Percentiles rank a stretch among this genome's conserved stretches.
These are phyloP conservation scores for Xenus cinereus DNA, from an alignment of 2,113 vertebrate species.

Conservation along the genomic window DNA sequence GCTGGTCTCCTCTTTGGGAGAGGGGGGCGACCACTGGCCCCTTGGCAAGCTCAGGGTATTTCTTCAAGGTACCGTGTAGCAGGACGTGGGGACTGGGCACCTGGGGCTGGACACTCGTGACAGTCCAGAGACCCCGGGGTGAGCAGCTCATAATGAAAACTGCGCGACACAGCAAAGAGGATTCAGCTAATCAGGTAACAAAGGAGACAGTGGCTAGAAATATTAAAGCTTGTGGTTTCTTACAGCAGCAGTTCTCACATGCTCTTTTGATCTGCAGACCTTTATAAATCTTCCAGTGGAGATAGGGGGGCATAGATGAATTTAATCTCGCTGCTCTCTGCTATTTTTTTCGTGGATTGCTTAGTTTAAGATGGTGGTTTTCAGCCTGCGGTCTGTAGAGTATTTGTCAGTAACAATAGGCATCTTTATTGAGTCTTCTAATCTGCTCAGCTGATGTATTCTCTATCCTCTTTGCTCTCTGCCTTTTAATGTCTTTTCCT, in stretches of 20 bases:
- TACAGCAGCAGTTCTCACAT: neutral
- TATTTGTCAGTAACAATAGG: slow-evolving; percentile 22
- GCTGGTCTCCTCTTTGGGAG: neutral
- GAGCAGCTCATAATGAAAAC: neutral
- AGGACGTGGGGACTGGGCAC: neutral
- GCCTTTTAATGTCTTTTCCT: neutral
- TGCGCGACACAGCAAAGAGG: neutral
- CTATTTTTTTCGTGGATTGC: neutral
- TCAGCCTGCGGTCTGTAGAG: neutral
- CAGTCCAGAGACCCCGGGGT: neutral
- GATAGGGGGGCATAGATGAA: neutral
- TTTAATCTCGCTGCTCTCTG: neutral
- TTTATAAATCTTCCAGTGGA: neutral
- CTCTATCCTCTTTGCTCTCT: slow-evolving; percentile 16
- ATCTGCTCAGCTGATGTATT: neutral
- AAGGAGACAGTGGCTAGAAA: neutral
- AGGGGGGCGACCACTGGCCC: neutral
- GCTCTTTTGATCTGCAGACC: neutral
- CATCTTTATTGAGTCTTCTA: neutral
- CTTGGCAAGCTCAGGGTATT: neutral
- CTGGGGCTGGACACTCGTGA: neutral
- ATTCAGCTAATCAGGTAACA: slow-evolving; percentile 20
- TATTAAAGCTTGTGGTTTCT: neutral
- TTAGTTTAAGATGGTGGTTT: slow-evolving; percentile 12
- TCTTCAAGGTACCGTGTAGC: neutral